Conservation (phyloP, 2,888 invertebrate species). For the Erebia epiphron region DNA sequence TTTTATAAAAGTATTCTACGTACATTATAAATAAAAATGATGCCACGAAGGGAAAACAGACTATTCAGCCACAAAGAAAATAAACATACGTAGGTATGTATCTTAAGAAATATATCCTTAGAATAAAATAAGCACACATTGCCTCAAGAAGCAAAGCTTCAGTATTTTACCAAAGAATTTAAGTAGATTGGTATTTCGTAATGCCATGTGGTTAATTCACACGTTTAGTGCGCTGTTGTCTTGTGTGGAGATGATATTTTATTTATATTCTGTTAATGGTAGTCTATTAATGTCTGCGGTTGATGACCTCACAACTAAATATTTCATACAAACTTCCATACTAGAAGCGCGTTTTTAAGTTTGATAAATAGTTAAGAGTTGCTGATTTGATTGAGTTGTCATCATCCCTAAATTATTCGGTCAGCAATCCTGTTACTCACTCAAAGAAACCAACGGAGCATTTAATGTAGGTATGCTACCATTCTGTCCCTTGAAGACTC, state of each 20-base stretch:
- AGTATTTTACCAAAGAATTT: conserved; percentile 9
- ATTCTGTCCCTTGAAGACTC: neutral
- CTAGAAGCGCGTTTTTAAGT: no score
- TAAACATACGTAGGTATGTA: neutral
- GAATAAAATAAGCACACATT: conserved; percentile 4
- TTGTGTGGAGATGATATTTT: conserved; percentile 9
- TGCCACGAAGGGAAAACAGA: conserved; percentile 6
- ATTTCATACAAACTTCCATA: neutral
- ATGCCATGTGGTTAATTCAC: conserved; percentile 24
- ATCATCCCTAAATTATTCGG: neutral
- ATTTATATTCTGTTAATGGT: neutral
- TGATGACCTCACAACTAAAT: neutral
- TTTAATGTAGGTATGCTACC: neutral
- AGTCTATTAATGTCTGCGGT: no score
- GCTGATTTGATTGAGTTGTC: no score
- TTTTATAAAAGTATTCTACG: neutral
- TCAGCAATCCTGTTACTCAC: neutral
- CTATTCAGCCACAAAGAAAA: conserved; percentile 2
- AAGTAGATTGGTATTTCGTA: neutral
- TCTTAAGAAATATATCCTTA: neutral
- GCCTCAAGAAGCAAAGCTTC: conserved; percentile 2
- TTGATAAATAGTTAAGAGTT: no score
- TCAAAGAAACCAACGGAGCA: conserved; percentile 2
- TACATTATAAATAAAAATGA: conserved; percentile 2
- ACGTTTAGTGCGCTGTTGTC: conserved; percentile 15